Evolutionary conservation across 2,888 invertebrate genomes (phyloP).

Genomic region (Nomada fabriciana): DNA sequence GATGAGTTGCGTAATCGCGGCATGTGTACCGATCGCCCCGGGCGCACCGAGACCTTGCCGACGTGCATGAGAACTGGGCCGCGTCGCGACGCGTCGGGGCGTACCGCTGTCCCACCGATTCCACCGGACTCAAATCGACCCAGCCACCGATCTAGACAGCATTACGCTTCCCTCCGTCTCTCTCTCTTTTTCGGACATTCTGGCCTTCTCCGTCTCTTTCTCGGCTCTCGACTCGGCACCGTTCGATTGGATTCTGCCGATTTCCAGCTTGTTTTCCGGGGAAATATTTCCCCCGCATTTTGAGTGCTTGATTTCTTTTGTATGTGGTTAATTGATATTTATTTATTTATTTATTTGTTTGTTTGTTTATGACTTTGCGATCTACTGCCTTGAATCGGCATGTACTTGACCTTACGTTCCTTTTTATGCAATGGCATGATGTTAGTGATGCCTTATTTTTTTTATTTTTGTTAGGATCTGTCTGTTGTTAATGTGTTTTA

Average conservation of each 20-base stretch:
- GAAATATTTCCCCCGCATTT: background rate
- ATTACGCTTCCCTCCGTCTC: constrained; percentile 38
- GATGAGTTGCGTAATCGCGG: constrained; percentile 78
- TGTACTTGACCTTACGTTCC: too few relatives aligned
- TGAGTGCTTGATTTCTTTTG: background rate
- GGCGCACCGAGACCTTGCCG: constrained; percentile 81
- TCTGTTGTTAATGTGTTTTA: too few relatives aligned
- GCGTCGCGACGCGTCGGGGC: constrained; percentile 69
- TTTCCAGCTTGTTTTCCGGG: background rate
- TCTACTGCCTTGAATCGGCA: too few relatives aligned
- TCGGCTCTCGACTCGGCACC: background rate
- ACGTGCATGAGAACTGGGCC: constrained; percentile 83
- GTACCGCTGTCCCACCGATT: constrained; percentile 31
- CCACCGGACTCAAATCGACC: constrained; percentile 72
- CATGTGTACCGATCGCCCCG: constrained; percentile 77
- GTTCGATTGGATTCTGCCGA: too few relatives aligned
- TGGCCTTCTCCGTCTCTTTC: background rate
- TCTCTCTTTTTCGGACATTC: too few relatives aligned
- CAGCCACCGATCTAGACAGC: constrained; percentile 57
- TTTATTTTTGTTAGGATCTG: too few relatives aligned
- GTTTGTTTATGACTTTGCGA: too few relatives aligned
- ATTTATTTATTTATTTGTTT: too few relatives aligned
- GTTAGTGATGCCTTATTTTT: too few relatives aligned
- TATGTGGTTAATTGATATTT: too few relatives aligned
- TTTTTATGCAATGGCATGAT: too few relatives aligned